Evolutionary conservation across 2,888 invertebrate genomes (phyloP).

Genomic region (Cataglyphis cursor): DNA sequence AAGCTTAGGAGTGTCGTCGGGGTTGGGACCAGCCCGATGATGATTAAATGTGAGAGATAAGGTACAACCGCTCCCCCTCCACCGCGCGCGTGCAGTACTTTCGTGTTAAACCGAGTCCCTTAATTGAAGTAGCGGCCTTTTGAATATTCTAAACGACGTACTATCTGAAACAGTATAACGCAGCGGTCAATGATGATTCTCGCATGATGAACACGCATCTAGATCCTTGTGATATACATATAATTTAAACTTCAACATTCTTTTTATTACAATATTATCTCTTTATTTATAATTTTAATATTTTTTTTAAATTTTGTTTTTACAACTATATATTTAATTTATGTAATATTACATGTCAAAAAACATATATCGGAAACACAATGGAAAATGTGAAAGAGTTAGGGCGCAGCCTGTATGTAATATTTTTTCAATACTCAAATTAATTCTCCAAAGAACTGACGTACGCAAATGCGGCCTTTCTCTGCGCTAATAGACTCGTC

Average conservation of each 20-base stretch:
- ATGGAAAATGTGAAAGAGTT: not conserved
- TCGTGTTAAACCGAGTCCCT: conserved; percentile 57
- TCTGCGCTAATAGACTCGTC: conserved; percentile 74
- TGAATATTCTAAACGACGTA: conserved; percentile 47
- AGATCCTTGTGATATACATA: not conserved
- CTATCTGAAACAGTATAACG: conserved; percentile 24
- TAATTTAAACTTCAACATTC: not conserved
- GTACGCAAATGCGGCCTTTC: conserved; percentile 48
- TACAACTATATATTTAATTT: conserved; percentile 4
- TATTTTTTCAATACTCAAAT: conserved; percentile 38
- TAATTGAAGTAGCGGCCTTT: conserved; percentile 61
- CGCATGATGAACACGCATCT: conserved; percentile 17
- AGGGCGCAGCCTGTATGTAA: not conserved
- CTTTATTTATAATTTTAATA: not conserved
- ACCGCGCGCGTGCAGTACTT: conserved; percentile 58
- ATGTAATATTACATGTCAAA: not conserved
- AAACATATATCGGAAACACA: not conserved
- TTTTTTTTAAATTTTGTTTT: not conserved
- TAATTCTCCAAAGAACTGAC: conserved; percentile 38
- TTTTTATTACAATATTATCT: not conserved
- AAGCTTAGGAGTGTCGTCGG: conserved; percentile 75
- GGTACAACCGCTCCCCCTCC: conserved; percentile 73
- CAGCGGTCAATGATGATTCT: conserved; percentile 24
- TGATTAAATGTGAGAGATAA: conserved; percentile 78
- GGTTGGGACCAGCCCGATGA: conserved; percentile 69